These are phyloP conservation scores for Darevskia mixta DNA, from an alignment of 2,797 vertebrate genomes.

Conservation along the genomic window DNA sequence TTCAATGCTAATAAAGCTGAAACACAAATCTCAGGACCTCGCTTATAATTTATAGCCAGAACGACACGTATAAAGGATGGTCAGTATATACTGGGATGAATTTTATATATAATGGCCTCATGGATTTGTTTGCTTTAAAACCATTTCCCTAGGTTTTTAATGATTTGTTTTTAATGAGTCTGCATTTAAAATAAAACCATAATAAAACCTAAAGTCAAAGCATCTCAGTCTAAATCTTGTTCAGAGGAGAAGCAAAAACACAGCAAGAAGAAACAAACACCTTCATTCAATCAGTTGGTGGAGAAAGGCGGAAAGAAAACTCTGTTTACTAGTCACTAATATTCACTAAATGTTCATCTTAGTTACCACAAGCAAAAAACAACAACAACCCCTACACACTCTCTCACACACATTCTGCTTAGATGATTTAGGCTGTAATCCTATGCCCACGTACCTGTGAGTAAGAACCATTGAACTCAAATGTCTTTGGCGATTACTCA, in stretches of 20 bases:
- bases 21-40: not conserved
- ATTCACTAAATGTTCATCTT: not conserved
- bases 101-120: not conserved
- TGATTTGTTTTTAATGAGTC: not conserved
- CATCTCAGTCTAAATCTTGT: not conserved
- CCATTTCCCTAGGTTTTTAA: not conserved
- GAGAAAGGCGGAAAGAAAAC: not conserved
- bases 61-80: not conserved
- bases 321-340: not conserved
- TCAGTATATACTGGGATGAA: not conserved
- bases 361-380: not conserved
- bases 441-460: not conserved
- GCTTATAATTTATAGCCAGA: too few relatives aligned
- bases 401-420: not conserved
- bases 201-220: too few relatives aligned
- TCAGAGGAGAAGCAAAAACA: not conserved
- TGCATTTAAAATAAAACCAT: not conserved
- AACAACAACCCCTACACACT: too few relatives aligned
- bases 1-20: not conserved
- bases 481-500: too few relatives aligned
- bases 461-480: too few relatives aligned
- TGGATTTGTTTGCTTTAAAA: not conserved
- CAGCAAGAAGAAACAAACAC: not conserved
- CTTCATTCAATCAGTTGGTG: not conserved
- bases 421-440: not conserved